Conservation (phyloP, 1,140 invertebrate species). For the Nasonia giraulti region DNA sequence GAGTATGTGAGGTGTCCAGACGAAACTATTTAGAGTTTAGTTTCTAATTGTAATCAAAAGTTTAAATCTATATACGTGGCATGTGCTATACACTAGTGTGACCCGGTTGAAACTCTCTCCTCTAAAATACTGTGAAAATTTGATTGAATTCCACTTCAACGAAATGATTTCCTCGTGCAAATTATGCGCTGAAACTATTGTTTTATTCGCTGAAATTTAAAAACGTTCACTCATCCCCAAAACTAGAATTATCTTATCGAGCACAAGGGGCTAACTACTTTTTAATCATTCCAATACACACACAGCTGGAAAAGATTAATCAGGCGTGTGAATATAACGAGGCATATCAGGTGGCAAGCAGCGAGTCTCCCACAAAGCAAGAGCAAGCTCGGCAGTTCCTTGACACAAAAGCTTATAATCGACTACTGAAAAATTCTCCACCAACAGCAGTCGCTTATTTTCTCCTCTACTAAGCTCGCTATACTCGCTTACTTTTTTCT, state of each 20-base stretch:
- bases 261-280: neutral
- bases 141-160: too few species aligned
- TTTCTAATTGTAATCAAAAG: neutral
- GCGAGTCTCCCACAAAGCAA: neutral
- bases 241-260: neutral
- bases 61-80: neutral
- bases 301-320: neutral
- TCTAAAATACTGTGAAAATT: neutral
- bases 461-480: neutral
- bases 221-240: too few species aligned
- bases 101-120: neutral
- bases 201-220: too few species aligned
- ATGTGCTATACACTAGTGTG: neutral
- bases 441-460: neutral
- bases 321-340: neutral
- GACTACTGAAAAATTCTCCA: slow-evolving; percentile 3
- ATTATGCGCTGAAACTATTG: too few species aligned
- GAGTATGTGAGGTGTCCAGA: neutral
- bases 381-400: neutral
- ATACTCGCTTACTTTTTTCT: slow-evolving; percentile 1
- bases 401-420: neutral
- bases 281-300: neutral
- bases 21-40: neutral
- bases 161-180: too few species aligned
- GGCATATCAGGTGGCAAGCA: neutral